A percentile compares a stretch with the other conserved stretches of the same genome.
These are phyloP conservation scores for Dipodomys spectabilis DNA, from an alignment of 2,113 vertebrate species.

Conservation along the genomic window DNA sequence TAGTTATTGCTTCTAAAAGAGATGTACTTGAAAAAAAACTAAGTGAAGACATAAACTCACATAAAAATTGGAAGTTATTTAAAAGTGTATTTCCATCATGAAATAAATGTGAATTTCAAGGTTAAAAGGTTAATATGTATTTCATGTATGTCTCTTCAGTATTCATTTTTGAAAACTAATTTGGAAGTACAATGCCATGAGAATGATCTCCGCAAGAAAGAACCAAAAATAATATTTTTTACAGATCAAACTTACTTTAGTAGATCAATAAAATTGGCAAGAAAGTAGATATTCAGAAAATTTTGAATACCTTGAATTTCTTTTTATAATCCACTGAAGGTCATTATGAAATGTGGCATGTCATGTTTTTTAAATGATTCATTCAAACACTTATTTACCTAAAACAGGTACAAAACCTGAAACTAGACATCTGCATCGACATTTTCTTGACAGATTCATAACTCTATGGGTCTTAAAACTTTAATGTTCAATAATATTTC, in stretches of 20 bases:
- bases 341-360: constrained; percentile 60
- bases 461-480: constrained; percentile 76
- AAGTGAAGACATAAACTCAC: background rate
- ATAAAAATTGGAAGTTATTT: background rate
- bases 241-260: constrained; percentile 28
- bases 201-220: constrained; percentile 46
- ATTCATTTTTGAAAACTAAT: constrained; percentile 41
- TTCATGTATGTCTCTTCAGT: background rate
- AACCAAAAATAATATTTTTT: constrained; percentile 33
- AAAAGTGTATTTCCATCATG: constrained; percentile 2
- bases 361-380: constrained; percentile 43
- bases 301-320: constrained; percentile 55
- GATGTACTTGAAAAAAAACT: constrained; percentile 36
- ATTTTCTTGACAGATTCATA: constrained; percentile 81
- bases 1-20: constrained; percentile 28
- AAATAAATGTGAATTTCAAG: constrained; percentile 24
- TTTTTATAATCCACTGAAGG: constrained; percentile 46
- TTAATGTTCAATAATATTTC: constrained; percentile 85
- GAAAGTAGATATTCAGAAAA: background rate
- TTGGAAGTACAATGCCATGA: constrained; percentile 21
- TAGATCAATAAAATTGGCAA: constrained; percentile 15
- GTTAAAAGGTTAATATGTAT: background rate
- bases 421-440: constrained; percentile 66
- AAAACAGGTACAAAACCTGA: constrained; percentile 68
- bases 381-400: constrained; percentile 73